Base-by-base conservation (phyloP, 2,797 vertebrate genomes). In the Moxostoma hubbsi region DNA sequence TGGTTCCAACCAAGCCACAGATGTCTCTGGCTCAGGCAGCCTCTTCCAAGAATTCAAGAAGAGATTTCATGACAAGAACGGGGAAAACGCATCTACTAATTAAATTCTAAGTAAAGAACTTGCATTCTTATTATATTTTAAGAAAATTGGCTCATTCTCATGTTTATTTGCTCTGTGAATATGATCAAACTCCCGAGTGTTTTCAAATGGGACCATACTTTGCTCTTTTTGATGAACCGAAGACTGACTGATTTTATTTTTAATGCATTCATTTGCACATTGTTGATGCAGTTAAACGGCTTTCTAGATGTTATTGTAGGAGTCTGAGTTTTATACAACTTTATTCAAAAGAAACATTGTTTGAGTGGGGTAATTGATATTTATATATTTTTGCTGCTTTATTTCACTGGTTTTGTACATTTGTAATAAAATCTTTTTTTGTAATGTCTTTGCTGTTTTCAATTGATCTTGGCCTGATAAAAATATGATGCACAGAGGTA, bases 31-130 rank as follows among this genome's bases (percentile, higher is more conserved):
- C 6, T 81, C 69, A 2, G 8, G 9, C 16, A 47, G 53, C 13
- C n/a, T 88, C 63, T 91, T 92, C 59, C 81, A 85, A 0, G 75
- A 87, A 57, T 93, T 88, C 82, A 87, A 87, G 81, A 90, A 83
- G 84, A 90, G 83, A 81, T 90, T 86, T 83, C 86, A 36, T 3
- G 57, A 89, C 63, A 89, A 12, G 70, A 81, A 7, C 1, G 73
- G 66, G 7, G 36, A n/a, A 16, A 1, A 55, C 2, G 2, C 9
- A 9, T 57, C 67, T 12, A 47, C 18, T 9, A 70, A 12, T 43
- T 46, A 9, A 65, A 49, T n/a, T 57, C 6, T 4, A 46, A 6
- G 53, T 11, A 54, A 54, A 62, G 15, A 62, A 11, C 36, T 16
- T 45, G 6, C 18, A 49, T 47, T 12, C 5, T n/a, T 24, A 71